phyloP scores from a whole-genome alignment of 2,797 vertebrate genomes.

The Karalla daura region DNA sequence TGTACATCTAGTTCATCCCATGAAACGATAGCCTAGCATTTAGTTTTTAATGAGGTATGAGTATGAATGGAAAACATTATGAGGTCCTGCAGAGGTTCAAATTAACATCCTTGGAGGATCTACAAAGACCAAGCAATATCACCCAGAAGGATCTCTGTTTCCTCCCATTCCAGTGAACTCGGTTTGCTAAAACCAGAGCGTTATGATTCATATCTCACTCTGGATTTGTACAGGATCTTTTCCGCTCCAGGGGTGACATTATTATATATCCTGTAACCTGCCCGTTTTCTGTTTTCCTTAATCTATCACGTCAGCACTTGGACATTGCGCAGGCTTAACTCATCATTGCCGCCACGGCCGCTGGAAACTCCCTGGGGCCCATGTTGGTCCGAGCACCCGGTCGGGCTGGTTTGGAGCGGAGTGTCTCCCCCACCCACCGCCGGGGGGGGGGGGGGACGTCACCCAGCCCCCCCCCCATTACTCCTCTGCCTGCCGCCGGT shows the following conservation, averaged over 20 bases:
- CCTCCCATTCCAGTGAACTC: neutral
- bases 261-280: constrained; percentile 19
- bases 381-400: constrained; percentile 38
- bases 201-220: neutral
- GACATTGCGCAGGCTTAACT: constrained; percentile 43
- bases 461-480: neutral
- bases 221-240: neutral
- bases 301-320: constrained; percentile 43
- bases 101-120: too few species aligned
- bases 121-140: too few species aligned
- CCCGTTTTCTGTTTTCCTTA: constrained; percentile 25
- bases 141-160: too few species aligned
- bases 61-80: too few species aligned
- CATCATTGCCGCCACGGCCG: constrained; percentile 32
- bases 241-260: constrained; percentile 11
- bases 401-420: constrained; percentile 31
- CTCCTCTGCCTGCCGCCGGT: constrained; percentile 43
- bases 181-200: neutral
- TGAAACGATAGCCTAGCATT: too few species aligned
- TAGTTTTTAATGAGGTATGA: too few species aligned
- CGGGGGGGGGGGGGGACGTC: too few species aligned
- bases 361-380: constrained; percentile 39
- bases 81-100: too few species aligned
- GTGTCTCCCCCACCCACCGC: constrained; percentile 23
- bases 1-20: too few species aligned